Evolutionary conservation across 2,888 invertebrate genomes (phyloP), one percentile per base, ranked within the genome.

Genomic region (Ditylenchus weischeri): DNA sequence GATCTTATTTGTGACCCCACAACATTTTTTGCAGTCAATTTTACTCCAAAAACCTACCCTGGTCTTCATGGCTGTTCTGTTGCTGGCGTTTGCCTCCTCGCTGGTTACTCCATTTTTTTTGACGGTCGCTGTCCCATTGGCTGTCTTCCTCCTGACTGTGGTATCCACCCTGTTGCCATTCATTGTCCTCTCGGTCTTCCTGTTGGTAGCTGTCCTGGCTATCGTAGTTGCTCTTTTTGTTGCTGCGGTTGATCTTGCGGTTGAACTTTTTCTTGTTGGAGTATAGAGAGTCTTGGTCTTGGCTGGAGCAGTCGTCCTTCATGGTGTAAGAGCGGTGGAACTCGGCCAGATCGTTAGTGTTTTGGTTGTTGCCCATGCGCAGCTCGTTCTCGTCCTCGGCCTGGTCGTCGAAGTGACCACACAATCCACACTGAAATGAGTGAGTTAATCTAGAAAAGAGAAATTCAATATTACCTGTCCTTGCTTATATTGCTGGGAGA

Each of bases 401-500:
- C 68, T 81, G 77, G 58, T 69, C 76, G 69, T 82, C 76, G 69
- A 71, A 78, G 75, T 80, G 76, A 68, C 80, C 82, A 73, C 82
- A 82, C 59, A 82, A 73, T 66, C 82, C 82, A 72, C 82, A 82
- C 58, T 78, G 43, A 43, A 43, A 43, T 43, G 15, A 76, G 66
- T 64, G 60, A 57, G 38, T 19, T 43, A 59, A 62, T 18, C n/a
- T 8, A 23, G 15, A 19, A 29, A 57, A 13, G 7, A 54, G 6
- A 23, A 57, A 15, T 1, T 35, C 13, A 13, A 43, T 10, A 13
- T 15, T 43, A 43, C 43, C 8, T 43, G 68, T 18, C 57, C 59
- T 72, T 66, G 69, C 70, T 72, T 72, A 76, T 74, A 80, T 54
- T 74, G 58, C 48, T 74, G 69, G 43, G 73, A 71, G 49, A 78